Percentiles rank a stretch among this genome's conserved stretches.
These are phyloP conservation scores for Acholoe squamosa DNA, from an alignment of 2,888 invertebrate genomes.

Conservation along the genomic window DNA sequence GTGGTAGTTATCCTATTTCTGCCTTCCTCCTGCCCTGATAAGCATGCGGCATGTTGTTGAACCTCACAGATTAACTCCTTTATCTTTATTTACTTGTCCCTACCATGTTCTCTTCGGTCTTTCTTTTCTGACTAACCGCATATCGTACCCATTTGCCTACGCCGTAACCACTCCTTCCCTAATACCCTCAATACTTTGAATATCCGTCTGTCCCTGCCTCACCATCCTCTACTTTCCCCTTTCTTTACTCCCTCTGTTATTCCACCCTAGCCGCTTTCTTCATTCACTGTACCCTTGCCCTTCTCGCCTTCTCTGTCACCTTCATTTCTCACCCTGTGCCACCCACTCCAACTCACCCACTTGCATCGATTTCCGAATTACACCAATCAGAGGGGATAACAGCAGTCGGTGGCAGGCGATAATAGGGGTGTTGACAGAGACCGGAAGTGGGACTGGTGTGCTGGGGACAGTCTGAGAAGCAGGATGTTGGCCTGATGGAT, in stretches of 20 bases:
- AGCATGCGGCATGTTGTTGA: no score
- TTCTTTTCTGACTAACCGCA: no score
- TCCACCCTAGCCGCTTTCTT: neutral
- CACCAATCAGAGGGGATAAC: slow-evolving; percentile 23
- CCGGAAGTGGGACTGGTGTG: neutral
- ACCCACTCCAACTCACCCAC: neutral
- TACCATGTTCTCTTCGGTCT: no score
- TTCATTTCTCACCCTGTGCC: neutral
- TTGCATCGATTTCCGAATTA: slow-evolving; percentile 31
- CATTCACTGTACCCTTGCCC: neutral
- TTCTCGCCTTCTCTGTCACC: neutral
- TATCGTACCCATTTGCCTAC: no score
- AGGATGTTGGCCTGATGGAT: slow-evolving; percentile 15
- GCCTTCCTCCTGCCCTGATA: no score
- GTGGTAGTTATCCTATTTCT: no score
- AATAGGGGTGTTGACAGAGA: slow-evolving; percentile 3
- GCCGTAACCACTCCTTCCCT: neutral
- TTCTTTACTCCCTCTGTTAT: no score
- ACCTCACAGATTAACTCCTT: no score
- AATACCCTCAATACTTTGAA: neutral
- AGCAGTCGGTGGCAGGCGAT: neutral
- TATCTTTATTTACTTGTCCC: no score
- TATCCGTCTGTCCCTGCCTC: neutral
- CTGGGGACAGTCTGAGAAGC: neutral
- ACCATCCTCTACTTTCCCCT: neutral